These are phyloP conservation scores for Sclerodermus sp. DNA, from an alignment of 2,888 invertebrate genomes.

Conservation along the genomic window DNA sequence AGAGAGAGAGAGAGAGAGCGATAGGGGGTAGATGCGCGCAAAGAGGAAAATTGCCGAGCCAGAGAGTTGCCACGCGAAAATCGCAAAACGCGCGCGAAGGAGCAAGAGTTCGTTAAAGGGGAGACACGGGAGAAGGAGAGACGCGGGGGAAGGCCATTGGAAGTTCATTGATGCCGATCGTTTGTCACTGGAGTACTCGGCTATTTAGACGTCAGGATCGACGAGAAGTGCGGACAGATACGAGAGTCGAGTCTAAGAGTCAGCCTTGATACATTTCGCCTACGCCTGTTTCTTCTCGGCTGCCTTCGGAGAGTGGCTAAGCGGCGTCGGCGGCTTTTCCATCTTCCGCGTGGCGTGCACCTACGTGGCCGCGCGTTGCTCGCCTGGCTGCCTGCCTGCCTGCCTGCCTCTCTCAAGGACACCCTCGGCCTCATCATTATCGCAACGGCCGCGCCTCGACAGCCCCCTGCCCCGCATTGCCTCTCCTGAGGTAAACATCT, in stretches of 20 bases:
- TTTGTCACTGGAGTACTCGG: constrained; percentile 5
- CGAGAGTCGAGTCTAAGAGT: neutral
- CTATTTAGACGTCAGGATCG: neutral
- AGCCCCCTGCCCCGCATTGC: constrained; percentile 2
- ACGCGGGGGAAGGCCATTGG: neutral
- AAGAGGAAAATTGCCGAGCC: too few species aligned
- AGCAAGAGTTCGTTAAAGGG: too few species aligned
- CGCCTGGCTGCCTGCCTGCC: constrained; percentile 5
- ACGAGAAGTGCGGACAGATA: neutral
- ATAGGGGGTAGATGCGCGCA: too few species aligned
- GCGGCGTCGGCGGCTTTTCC: constrained; percentile 46
- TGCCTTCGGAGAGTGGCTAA: constrained; percentile 11
- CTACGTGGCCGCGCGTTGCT: constrained; percentile 34
- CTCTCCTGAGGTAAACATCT: constrained; percentile 36
- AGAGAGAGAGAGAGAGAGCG: constrained; percentile 4
- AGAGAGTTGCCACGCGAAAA: too few species aligned
- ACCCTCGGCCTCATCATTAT: constrained; percentile 30
- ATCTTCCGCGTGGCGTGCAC: constrained; percentile 54
- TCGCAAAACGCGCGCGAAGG: too few species aligned
- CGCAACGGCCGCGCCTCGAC: constrained; percentile 4
- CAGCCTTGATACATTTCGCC: constrained; percentile 52
- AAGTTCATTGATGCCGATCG: constrained; percentile 3
- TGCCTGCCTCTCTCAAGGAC: constrained; percentile 41
- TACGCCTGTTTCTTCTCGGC: constrained; percentile 27
- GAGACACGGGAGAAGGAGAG: neutral